Conservation (phyloP, 2,888 invertebrate genomes). For the Tetragonisca angustula region DNA sequence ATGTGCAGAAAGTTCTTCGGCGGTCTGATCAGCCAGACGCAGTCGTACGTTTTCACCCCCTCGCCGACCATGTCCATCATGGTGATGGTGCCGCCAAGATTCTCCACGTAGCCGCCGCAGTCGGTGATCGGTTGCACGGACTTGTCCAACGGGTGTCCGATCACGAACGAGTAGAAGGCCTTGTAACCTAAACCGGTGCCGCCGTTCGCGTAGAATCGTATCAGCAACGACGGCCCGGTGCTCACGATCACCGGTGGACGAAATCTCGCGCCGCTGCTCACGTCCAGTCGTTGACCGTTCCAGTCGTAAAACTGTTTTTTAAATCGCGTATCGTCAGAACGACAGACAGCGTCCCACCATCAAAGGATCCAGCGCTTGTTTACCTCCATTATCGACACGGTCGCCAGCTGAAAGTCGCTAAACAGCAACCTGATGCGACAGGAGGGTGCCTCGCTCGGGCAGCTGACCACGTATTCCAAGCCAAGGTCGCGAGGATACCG, state of each 20-base stretch:
- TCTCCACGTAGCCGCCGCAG: slow-evolving; percentile 90
- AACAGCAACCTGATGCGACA: slow-evolving; percentile 88
- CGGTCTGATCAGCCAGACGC: slow-evolving; percentile 90
- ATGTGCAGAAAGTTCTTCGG: slow-evolving; percentile 87
- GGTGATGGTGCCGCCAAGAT: slow-evolving; percentile 89
- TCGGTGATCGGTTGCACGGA: slow-evolving; percentile 84
- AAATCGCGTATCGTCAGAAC: neutral
- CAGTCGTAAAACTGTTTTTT: slow-evolving; percentile 87
- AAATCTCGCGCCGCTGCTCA: slow-evolving; percentile 88
- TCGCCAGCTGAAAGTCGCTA: slow-evolving; percentile 88
- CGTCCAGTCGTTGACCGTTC: slow-evolving; percentile 88
- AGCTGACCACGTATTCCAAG: slow-evolving; percentile 88
- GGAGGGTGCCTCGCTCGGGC: slow-evolving; percentile 84
- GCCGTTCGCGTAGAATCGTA: slow-evolving; percentile 90
- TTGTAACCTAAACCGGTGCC: slow-evolving; percentile 88
- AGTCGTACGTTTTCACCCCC: slow-evolving; percentile 87
- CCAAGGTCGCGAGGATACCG: slow-evolving; percentile 88
- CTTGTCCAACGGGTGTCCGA: slow-evolving; percentile 79
- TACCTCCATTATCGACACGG: slow-evolving; percentile 89
- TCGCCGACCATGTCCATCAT: slow-evolving; percentile 90
- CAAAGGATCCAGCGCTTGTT: neutral
- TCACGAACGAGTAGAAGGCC: slow-evolving; percentile 86
- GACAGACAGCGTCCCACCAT: neutral
- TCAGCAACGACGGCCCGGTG: slow-evolving; percentile 87
- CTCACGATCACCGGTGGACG: slow-evolving; percentile 89